Percentiles rank a stretch among this genome's conserved stretches.
phyloP scores from a whole-genome alignment of 2,888 invertebrate species.

The Trichogramma dendrolimi region DNA sequence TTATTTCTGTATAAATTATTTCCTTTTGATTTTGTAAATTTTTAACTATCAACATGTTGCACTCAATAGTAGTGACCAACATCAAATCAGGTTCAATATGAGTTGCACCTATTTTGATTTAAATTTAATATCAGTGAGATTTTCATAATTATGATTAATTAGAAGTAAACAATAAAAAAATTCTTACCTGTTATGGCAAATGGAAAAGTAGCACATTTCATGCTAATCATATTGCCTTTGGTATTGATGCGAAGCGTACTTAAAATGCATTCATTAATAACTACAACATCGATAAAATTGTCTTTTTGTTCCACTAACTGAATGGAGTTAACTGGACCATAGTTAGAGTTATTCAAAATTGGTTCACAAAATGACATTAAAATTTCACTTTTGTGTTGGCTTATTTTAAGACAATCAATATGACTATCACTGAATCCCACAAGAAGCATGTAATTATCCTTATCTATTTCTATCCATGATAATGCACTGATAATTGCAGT shows the following conservation, averaged over 20 bases:
- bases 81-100: slow-evolving; percentile 30
- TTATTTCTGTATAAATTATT: slow-evolving; percentile 28
- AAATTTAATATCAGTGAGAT: background rate
- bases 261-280: slow-evolving; percentile 37
- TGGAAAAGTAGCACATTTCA: slow-evolving; percentile 31
- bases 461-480: slow-evolving; percentile 37
- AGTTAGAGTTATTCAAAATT: slow-evolving; percentile 36
- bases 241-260: slow-evolving; percentile 34
- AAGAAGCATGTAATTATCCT: slow-evolving; percentile 34
- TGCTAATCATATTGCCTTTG: slow-evolving; percentile 32
- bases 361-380: slow-evolving; percentile 20
- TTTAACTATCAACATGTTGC: slow-evolving; percentile 26
- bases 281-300: slow-evolving; percentile 32
- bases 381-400: slow-evolving; percentile 20
- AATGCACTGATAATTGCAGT: slow-evolving; percentile 35
- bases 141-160: background rate
- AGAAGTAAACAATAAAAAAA: slow-evolving; percentile 1
- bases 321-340: slow-evolving; percentile 34
- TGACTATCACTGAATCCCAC: slow-evolving; percentile 42
- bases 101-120: slow-evolving; percentile 34
- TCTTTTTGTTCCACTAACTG: slow-evolving; percentile 29
- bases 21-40: slow-evolving; percentile 28
- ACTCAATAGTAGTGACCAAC: slow-evolving; percentile 40
- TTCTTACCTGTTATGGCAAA: slow-evolving; percentile 43
- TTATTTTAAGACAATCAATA: slow-evolving; percentile 36